Evolutionary conservation across 2,888 invertebrate genomes (phyloP).

Genomic region (Gymnoscelis rufifasciata): DNA sequence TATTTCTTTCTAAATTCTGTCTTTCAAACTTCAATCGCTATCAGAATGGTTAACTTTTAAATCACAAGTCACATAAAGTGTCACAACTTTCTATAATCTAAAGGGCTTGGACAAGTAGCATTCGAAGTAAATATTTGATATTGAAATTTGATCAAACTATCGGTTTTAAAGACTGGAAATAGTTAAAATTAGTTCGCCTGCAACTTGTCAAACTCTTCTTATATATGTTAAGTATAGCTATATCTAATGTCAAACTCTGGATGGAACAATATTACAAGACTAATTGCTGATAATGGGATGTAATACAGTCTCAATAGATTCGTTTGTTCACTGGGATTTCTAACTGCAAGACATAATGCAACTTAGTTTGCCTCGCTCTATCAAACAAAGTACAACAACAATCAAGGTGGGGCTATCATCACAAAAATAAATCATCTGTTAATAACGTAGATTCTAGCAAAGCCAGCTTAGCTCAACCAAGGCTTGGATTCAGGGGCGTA

Average conservation of each 20-base stretch:
- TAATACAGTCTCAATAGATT: constrained; percentile 52
- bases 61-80: constrained; percentile 46
- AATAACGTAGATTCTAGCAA: no score
- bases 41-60: constrained; percentile 36
- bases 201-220: constrained; percentile 23
- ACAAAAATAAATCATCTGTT: no score
- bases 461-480: no score
- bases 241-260: constrained; percentile 60
- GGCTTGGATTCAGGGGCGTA: no score
- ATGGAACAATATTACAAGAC: constrained; percentile 61
- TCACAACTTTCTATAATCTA: constrained; percentile 45
- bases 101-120: constrained; percentile 8
- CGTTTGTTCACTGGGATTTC: constrained; percentile 55
- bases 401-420: background rate
- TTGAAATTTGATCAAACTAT: background rate
- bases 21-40: constrained; percentile 16
- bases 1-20: constrained; percentile 12
- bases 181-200: background rate
- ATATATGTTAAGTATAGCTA: no score
- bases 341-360: background rate
- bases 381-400: background rate
- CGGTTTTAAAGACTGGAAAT: background rate
- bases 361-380: background rate
- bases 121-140: background rate
- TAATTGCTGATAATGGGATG: constrained; percentile 53